A percentile compares a stretch with the other conserved stretches of the same genome.
Evolutionary conservation across 2,797 vertebrate species (phyloP).

Genomic region (Morus bassanus): DNA sequence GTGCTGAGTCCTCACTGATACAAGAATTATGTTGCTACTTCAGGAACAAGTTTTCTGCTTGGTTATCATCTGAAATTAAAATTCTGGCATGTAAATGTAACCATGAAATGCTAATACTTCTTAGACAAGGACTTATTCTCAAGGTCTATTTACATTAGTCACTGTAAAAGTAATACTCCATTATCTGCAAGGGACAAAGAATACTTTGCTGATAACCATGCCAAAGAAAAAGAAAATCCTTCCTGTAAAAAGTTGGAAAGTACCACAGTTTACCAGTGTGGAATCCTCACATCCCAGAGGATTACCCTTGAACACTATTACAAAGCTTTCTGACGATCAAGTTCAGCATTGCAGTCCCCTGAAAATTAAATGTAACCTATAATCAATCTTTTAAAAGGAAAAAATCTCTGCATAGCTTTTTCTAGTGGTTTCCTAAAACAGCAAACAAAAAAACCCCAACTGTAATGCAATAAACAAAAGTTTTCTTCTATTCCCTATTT

Average conservation of each 20-base stretch:
- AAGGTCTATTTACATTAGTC: neutral
- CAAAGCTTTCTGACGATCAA: neutral
- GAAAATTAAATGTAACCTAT: neutral
- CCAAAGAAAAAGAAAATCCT: neutral
- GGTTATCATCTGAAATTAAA: neutral
- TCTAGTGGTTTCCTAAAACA: neutral
- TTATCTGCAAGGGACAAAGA: neutral
- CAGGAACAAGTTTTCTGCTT: neutral
- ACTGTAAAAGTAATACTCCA: neutral
- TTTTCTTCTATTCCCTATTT: neutral
- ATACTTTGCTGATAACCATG: neutral
- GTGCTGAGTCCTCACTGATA: neutral
- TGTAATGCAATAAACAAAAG: neutral
- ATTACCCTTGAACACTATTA: neutral
- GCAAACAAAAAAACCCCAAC: neutral
- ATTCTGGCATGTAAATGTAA: neutral
- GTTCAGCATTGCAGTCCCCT: neutral
- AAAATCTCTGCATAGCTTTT: neutral
- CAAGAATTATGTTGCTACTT: neutral
- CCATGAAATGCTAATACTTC: neutral
- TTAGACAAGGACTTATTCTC: neutral
- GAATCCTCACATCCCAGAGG: neutral
- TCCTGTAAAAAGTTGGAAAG: neutral
- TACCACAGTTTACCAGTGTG: fast-evolving
- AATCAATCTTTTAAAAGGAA: neutral